Base-by-base conservation (phyloP, 2,113 vertebrate species). In the Amblyornis subalaris region DNA sequence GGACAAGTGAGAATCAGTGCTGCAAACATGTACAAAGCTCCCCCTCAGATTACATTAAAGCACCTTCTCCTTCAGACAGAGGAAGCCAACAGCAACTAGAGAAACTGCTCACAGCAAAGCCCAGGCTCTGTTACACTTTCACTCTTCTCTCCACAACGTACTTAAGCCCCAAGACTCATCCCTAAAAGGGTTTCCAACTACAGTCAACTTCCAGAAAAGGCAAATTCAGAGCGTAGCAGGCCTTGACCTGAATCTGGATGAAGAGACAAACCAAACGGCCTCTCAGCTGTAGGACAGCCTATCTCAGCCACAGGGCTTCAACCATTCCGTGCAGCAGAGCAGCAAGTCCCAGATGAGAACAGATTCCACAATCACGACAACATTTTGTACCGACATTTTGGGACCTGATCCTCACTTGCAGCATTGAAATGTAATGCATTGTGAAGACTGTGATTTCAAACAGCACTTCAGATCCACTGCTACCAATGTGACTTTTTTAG, bases 1-100 rank as follows among this genome's bases (percentile, higher is more conserved):
- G 45, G 42, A 96, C 29, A 97, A 70, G 9, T 10, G 60, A 94
- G 61, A 93, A 93, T 90, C 61, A 94, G 89, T 44, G 40, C 40
- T 66, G 73, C 47, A 78, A 84, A 40, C 19, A 64, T 7, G 20
- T 62, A 42, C 20, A 78, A 55, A 66, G 5, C 48, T 82, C 24
- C 12, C 35, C 16, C 53, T 74, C n/a, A 44, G 25, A 85, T 33
- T 55, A 74, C 38, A 48, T 36, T 62, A 58, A 51, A 81, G 35
- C 26, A 74, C 10, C 6, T 23, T 45, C 23, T 82, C 21, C 2
- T 9, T 26, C 42, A 73, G 24, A 31, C 12, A 76, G n/a, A 89
- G 73, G 38, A 2, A 38, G 31, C 2, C 38, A 91, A 58, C 3
- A 53, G 31, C 16, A 53, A 51, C 19, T 10, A 47, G 3, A 74